phyloP scores from a whole-genome alignment of 2,797 vertebrate genomes.

The Poeciliopsis infans region DNA sequence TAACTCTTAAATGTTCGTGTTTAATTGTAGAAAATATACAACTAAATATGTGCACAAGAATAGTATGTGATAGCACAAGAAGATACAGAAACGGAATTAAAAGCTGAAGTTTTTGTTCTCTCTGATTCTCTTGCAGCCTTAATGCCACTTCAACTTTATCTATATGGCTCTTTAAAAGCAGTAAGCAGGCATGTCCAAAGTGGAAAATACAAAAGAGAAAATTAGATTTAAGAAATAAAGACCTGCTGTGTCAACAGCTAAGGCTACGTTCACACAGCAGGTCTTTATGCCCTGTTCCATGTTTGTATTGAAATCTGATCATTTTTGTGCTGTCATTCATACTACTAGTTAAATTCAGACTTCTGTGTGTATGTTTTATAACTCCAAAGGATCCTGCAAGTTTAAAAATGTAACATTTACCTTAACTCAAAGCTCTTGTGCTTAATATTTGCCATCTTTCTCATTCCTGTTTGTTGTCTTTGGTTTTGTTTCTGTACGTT shows the following conservation, averaged over 20 bases:
- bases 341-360: too few relatives aligned
- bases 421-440: neutral
- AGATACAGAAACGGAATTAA: neutral
- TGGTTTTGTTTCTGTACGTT: neutral
- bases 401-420: neutral
- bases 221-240: neutral
- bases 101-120: neutral
- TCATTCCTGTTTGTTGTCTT: neutral
- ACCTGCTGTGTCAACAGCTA: too few relatives aligned
- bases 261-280: too few relatives aligned
- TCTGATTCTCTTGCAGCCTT: neutral
- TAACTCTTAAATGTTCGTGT: neutral
- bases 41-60: too few relatives aligned
- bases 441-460: neutral
- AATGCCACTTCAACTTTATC: neutral
- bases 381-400: too few relatives aligned
- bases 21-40: neutral
- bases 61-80: neutral
- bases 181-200: neutral
- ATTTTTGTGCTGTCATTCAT: too few relatives aligned
- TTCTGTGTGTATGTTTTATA: too few relatives aligned
- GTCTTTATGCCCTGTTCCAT: too few relatives aligned
- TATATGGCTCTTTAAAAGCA: neutral
- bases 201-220: neutral
- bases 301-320: too few relatives aligned